These are phyloP conservation scores for Oreohelix idahoensis DNA, from an alignment of 1,140 invertebrate genomes.

Conservation along the genomic window DNA sequence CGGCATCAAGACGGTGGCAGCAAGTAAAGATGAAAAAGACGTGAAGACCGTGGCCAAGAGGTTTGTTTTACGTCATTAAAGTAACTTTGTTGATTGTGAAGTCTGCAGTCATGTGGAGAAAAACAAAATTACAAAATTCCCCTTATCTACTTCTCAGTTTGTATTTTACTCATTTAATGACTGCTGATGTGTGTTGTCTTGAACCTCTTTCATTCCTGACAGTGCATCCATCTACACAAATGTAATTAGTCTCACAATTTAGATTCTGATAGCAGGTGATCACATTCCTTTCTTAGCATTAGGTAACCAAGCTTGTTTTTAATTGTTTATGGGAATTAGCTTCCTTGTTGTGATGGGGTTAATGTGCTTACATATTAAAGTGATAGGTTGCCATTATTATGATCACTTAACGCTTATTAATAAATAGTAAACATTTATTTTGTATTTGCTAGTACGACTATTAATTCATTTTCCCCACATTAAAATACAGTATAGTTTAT, in stretches of 20 bases:
- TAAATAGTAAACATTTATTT: too few species aligned
- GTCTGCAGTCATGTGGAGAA: conserved; percentile 10
- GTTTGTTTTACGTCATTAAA: conserved; percentile 55
- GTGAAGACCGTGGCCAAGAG: conserved; percentile 63
- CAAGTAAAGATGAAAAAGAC: conserved; percentile 61
- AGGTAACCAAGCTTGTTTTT: too few species aligned
- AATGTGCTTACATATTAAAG: neutral
- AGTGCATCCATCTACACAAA: neutral
- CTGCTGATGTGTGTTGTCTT: neutral
- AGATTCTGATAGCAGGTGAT: neutral
- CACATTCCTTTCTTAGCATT: too few species aligned
- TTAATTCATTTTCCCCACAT: too few species aligned
- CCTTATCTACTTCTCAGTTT: neutral
- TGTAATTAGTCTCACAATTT: neutral
- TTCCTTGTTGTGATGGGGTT: neutral
- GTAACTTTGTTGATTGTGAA: conserved; percentile 32
- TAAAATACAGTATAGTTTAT: too few species aligned
- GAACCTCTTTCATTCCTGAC: neutral
- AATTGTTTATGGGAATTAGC: neutral
- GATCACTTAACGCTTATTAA: too few species aligned
- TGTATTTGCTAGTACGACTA: too few species aligned
- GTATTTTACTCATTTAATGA: neutral
- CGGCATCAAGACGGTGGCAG: conserved; percentile 50
- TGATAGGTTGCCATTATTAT: too few species aligned
- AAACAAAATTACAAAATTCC: neutral